phyloP scores from a whole-genome alignment of 2,797 vertebrate genomes.

The Eremophila alpestris region DNA sequence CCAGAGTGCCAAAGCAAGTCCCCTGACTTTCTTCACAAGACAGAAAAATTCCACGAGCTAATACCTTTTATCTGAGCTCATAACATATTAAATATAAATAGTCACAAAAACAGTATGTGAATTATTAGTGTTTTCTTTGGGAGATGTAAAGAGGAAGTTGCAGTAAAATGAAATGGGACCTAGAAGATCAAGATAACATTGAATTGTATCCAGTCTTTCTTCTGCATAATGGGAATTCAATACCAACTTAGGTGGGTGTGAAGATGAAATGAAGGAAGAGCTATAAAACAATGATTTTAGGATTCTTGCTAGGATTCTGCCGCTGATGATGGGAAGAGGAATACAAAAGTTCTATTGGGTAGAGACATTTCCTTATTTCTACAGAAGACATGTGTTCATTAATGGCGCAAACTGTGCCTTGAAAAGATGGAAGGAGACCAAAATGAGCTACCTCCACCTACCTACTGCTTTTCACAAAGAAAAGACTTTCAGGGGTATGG shows the following conservation, averaged over 20 bases:
- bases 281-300: not conserved
- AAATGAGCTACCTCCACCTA: not conserved
- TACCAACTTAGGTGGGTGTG: not conserved
- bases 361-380: not conserved
- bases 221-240: not conserved
- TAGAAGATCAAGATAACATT: not conserved
- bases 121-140: not conserved
- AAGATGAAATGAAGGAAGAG: not conserved
- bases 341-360: not conserved
- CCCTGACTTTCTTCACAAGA: not conserved
- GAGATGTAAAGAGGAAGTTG: not conserved
- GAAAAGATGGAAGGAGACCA: not conserved
- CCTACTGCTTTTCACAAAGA: not conserved
- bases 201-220: not conserved
- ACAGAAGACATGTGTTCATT: not conserved
- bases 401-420: not conserved
- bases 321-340: not conserved
- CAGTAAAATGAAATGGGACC: rapidly evolving
- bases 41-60: not conserved
- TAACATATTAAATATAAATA: not conserved
- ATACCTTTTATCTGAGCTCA: not conserved
- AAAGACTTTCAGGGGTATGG: not conserved
- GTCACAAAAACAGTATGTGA: not conserved
- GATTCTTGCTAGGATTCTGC: not conserved
- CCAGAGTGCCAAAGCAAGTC: not conserved